phyloP scores from a whole-genome alignment of 2,113 vertebrate species.

The Nannospalax galili region DNA sequence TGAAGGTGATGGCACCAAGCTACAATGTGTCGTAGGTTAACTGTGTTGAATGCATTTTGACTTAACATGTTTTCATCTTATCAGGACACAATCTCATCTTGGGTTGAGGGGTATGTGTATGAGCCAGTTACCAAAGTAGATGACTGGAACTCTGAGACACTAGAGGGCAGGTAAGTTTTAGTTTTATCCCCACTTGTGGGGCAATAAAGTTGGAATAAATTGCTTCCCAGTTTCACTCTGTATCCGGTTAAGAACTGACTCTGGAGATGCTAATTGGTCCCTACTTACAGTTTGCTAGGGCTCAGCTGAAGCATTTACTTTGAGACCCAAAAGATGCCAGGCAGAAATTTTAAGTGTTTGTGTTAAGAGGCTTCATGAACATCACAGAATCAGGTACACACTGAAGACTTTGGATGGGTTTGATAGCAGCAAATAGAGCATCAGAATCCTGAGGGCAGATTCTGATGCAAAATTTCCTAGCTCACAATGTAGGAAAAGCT shows the following conservation, averaged over 20 bases:
- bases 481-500: not conserved
- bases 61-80: not conserved
- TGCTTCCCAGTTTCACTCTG: not conserved
- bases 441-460: not conserved
- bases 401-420: not conserved
- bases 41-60: not conserved
- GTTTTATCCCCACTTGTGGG: not conserved
- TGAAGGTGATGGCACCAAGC: not conserved
- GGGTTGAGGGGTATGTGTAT: not conserved
- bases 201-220: not conserved
- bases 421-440: not conserved
- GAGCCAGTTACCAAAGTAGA: not conserved
- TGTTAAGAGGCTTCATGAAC: slow-evolving; percentile 17
- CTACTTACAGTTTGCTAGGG: not conserved
- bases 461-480: not conserved
- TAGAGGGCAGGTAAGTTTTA: not conserved
- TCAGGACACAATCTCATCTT: not conserved
- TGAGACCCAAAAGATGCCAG: not conserved
- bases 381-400: not conserved
- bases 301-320: not conserved
- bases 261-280: not conserved
- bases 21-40: not conserved
- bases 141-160: not conserved
- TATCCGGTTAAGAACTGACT: not conserved
- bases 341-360: slow-evolving; percentile 36